These are phyloP conservation scores for Glyptemys insculpta DNA, from an alignment of 2,797 vertebrate genomes.

Conservation along the genomic window DNA sequence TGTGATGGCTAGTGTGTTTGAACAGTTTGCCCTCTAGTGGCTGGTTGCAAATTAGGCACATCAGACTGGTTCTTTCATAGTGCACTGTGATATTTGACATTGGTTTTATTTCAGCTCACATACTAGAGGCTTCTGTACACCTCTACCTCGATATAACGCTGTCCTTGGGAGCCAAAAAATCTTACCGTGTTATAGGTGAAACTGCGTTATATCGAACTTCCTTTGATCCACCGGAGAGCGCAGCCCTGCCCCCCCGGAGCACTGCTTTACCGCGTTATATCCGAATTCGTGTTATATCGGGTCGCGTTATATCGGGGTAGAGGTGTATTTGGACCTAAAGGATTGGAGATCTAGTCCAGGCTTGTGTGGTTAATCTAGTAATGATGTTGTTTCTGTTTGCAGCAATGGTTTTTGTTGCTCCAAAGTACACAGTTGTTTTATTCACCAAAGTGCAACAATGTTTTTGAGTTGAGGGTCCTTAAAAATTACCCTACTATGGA, in stretches of 20 bases:
- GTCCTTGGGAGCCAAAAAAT: no score
- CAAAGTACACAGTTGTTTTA: not conserved
- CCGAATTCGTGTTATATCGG: no score
- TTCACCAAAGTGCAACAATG: not conserved
- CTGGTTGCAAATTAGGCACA: not conserved
- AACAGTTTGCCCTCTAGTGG: not conserved
- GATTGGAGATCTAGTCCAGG: no score
- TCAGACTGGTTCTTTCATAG: not conserved
- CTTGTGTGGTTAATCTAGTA: not conserved
- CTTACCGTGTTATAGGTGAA: no score
- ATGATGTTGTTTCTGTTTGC: not conserved
- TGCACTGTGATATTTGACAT: not conserved
- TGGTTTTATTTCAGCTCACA: not conserved
- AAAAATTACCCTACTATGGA: not conserved
- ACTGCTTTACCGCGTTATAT: no score
- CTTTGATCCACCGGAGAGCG: no score
- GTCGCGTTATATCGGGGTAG: no score
- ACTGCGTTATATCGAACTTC: no score
- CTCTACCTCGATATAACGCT: no score
- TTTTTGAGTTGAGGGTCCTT: not conserved
- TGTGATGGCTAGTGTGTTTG: not conserved
- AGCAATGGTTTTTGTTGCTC: not conserved
- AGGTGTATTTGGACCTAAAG: not conserved
- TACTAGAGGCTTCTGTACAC: not conserved
- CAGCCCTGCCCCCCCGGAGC: no score